Percentiles rank a stretch among this genome's conserved stretches.
Conservation (phyloP, 2,888 invertebrate species). For the Drosophila mercatorum region DNA sequence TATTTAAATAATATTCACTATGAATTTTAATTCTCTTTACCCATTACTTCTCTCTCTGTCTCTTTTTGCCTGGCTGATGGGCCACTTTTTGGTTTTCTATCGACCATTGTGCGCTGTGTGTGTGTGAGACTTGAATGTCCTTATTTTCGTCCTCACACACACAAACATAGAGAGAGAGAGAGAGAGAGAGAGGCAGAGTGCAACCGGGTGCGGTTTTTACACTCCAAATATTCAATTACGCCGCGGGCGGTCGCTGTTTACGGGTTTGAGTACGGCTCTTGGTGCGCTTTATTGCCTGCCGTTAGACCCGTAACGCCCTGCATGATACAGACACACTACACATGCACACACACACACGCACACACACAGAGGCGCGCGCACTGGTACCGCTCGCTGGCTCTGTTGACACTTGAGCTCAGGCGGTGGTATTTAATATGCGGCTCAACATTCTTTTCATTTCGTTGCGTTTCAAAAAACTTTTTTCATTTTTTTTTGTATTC, state of each 20-base stretch:
- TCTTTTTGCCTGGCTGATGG: constrained; percentile 2
- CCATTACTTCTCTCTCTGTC: neutral
- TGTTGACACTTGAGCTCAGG: constrained; percentile 82
- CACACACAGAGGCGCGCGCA: constrained; percentile 3
- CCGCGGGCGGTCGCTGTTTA: constrained; percentile 69
- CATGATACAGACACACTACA: constrained; percentile 8
- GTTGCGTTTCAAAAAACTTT: constrained; percentile 35
- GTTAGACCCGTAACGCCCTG: constrained; percentile 31
- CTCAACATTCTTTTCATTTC: constrained; percentile 71
- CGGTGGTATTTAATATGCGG: constrained; percentile 82
- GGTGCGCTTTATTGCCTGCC: constrained; percentile 50
- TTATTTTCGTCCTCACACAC: constrained; percentile 23
- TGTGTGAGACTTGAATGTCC: constrained; percentile 33
- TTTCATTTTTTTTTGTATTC: constrained; percentile 23
- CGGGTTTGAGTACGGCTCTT: constrained; percentile 48
- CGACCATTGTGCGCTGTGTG: constrained; percentile 38
- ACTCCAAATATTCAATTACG: constrained; percentile 79
- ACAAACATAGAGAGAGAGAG: neutral
- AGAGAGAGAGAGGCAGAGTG: constrained; percentile 10
- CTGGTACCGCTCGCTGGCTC: constrained; percentile 48
- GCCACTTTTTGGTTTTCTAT: constrained; percentile 20
- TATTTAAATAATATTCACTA: neutral
- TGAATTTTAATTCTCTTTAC: neutral
- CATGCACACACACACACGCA: constrained; percentile 11
- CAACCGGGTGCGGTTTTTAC: constrained; percentile 73